Evolutionary conservation across 1,140 invertebrate species (phyloP).

Genomic region (Aethina tumida): DNA sequence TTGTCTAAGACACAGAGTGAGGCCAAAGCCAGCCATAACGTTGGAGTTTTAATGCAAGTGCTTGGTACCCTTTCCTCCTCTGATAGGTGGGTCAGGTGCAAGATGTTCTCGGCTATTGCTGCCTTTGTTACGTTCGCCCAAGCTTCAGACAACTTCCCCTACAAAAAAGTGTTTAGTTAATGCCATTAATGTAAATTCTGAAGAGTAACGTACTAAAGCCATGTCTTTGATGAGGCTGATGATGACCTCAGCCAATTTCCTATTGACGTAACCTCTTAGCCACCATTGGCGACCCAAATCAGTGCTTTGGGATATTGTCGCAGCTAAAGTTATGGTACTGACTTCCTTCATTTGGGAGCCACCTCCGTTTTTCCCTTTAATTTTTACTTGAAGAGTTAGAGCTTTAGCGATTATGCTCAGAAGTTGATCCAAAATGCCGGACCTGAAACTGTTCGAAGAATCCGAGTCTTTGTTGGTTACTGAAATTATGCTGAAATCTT

Average conservation of each 20-base stretch:
- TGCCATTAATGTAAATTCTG: too few species aligned
- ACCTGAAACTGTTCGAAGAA: constrained; percentile 38
- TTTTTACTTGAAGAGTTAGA: constrained; percentile 77
- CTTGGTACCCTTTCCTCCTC: constrained; percentile 62
- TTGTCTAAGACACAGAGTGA: constrained; percentile 87
- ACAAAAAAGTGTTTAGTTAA: constrained; percentile 19
- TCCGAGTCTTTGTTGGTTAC: constrained; percentile 39
- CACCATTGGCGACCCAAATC: constrained; percentile 65
- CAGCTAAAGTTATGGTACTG: constrained; percentile 47
- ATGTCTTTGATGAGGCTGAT: constrained; percentile 84
- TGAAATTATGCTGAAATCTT: constrained; percentile 65
- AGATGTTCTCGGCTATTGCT: constrained; percentile 83
- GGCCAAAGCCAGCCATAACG: constrained; percentile 86
- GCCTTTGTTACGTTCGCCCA: constrained; percentile 85
- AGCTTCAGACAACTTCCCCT: constrained; percentile 76
- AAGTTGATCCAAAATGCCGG: constrained; percentile 74
- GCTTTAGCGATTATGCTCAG: constrained; percentile 79
- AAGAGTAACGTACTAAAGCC: constrained; percentile 39
- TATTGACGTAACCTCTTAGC: constrained; percentile 69
- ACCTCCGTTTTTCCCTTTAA: constrained; percentile 48
- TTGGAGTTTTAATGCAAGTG: constrained; percentile 70
- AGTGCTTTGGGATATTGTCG: constrained; percentile 47
- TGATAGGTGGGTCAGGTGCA: constrained; percentile 72
- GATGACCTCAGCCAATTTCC: constrained; percentile 79
- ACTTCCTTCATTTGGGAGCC: constrained; percentile 50